Evolutionary conservation across 2,113 vertebrate genomes (phyloP), one percentile per base, ranked within the genome.

Genomic region (Neoarius graeffei): DNA sequence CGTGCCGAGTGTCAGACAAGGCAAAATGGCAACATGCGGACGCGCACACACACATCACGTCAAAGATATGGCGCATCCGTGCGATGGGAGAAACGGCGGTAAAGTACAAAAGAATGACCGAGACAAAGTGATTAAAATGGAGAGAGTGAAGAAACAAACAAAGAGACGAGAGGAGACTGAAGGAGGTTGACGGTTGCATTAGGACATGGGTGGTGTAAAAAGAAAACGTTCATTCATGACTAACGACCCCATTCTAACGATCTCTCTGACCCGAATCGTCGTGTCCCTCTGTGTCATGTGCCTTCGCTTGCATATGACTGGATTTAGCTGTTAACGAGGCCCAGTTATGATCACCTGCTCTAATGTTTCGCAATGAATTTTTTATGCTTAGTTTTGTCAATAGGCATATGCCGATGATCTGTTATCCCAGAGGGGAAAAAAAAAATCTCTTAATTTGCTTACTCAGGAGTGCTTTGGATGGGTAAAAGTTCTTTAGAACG

Each of bases 1-100:
- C 94, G 95, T 95, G 95, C 94, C 92, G 27, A 90, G 92, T 94
- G 94, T 91, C 92, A 91, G 91, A 84, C 60, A 62, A 62, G 81
- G 89, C 81, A 80, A 66, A 48, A 77, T 83, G 60, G 82, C 69
- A 48, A 91, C 91, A 85, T 87, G 83, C 90, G 89, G 86, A 85
- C 90, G 91, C 89, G 35, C 27, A 76, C 60, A 86, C 56, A 83
- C 11, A 23, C 48, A 86, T 54, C 56, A 64, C 27, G 73, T 80
- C n/a, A 62, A 25, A 27, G 20, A 48, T 77, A 76, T 23, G 81
- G 5, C 25, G 23, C 8, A 8, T 52, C 57, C 62, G 62, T 76
- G 59, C 48, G 10, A 76, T 7, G 64, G 56, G 30, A 48, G 25
- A 71, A 17, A 56, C 50, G 60, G 13, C 27, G 30, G 79, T 60